Conservation (phyloP, 2,888 invertebrate species). For the Sthenelais limicola region DNA sequence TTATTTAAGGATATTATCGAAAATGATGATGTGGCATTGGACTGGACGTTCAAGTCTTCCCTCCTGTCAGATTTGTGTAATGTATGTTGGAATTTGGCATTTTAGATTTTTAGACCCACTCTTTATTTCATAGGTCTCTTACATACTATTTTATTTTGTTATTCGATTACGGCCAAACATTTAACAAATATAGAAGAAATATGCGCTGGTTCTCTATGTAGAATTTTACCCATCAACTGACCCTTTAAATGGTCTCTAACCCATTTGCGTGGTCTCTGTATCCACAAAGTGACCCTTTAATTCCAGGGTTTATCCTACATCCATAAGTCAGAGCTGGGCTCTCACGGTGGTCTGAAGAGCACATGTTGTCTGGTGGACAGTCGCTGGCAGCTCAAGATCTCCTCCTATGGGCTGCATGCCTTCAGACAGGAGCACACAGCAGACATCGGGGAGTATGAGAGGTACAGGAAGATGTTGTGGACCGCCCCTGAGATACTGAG, state of each 20-base stretch:
- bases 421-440: too few relatives aligned
- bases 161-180: too few relatives aligned
- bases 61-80: constrained; percentile 21
- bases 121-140: too few relatives aligned
- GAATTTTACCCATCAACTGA: too few relatives aligned
- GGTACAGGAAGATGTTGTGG: constrained; percentile 23
- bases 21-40: constrained; percentile 18
- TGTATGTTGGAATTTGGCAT: too few relatives aligned
- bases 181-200: too few relatives aligned
- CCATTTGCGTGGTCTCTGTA: too few relatives aligned
- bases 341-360: constrained; percentile 34
- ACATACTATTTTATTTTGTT: too few relatives aligned
- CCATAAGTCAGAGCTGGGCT: constrained; percentile 1
- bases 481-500: constrained; percentile 31
- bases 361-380: constrained; percentile 37
- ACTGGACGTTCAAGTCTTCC: constrained; percentile 35
- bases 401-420: constrained; percentile 29
- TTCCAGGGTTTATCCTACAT: constrained; percentile 25
- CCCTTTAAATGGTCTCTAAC: too few relatives aligned
- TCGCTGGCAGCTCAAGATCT: constrained; percentile 38
- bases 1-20: constrained; percentile 39
- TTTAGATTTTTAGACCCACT: too few relatives aligned
- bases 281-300: neutral
- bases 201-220: too few relatives aligned
- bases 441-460: constrained; percentile 26